Conservation (phyloP, 2,888 invertebrate species). For the Chymomyza caudatula region DNA sequence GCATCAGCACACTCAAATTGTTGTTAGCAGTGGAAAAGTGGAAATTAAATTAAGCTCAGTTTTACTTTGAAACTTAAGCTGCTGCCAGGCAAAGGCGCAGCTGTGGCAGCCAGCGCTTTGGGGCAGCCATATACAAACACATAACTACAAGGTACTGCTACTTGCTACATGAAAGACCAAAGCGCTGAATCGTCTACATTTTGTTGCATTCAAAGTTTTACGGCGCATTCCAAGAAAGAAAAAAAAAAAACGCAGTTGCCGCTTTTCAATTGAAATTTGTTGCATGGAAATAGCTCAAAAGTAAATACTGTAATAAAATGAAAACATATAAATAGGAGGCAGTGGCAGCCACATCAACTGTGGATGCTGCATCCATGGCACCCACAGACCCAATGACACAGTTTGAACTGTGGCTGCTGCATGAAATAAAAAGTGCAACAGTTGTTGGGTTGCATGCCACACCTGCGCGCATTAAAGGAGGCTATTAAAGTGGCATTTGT, state of each 20-base stretch:
- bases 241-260: neutral
- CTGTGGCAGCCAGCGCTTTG: neutral
- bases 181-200: neutral
- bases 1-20: too few species aligned
- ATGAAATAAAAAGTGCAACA: constrained; percentile 32
- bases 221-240: constrained; percentile 10
- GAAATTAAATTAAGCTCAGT: constrained; percentile 3
- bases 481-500: constrained; percentile 60
- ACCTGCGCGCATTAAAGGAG: constrained; percentile 14
- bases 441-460: constrained; percentile 23
- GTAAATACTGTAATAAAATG: constrained; percentile 43
- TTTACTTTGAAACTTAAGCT: neutral
- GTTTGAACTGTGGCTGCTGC: constrained; percentile 27
- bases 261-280: constrained; percentile 11
- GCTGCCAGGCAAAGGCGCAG: neutral
- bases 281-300: constrained; percentile 38
- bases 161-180: too few species aligned
- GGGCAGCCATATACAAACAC: neutral
- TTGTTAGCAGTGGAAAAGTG: neutral
- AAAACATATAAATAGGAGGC: constrained; percentile 6
- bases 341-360: constrained; percentile 8
- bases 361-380: constrained; percentile 9
- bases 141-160: neutral
- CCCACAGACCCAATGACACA: constrained; percentile 58
- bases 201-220: constrained; percentile 7